These are phyloP conservation scores for Brevipalpus yothersi DNA, from an alignment of 1,140 invertebrate species.

Conservation along the genomic window DNA sequence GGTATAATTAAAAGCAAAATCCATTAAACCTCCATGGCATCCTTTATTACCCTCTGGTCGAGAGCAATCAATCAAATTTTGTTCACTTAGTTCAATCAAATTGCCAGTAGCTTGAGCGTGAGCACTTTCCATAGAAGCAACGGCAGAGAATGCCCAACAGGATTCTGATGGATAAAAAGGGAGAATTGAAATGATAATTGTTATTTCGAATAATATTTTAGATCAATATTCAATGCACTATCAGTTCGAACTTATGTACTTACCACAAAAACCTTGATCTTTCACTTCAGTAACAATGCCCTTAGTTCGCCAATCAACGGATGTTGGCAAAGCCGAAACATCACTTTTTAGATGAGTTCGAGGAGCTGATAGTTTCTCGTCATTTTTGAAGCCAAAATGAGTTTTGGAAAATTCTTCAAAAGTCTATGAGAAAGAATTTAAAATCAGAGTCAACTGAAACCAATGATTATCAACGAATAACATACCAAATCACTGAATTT, in stretches of 20 bases:
- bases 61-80: conserved; percentile 75
- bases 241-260: not conserved
- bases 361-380: not conserved
- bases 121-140: conserved; percentile 33
- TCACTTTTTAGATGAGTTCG: not conserved
- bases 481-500: not conserved
- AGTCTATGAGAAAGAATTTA: not conserved
- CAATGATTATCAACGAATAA: not conserved
- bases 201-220: too few species aligned
- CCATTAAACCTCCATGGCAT: conserved; percentile 85
- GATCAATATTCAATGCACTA: not conserved
- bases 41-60: conserved; percentile 71
- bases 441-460: not conserved
- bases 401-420: not conserved
- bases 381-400: not conserved
- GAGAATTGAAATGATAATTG: conserved; percentile 8
- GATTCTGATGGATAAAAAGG: conserved; percentile 28
- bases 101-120: conserved; percentile 58
- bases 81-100: conserved; percentile 41
- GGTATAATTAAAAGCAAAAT: conserved; percentile 37
- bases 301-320: conserved; percentile 60
- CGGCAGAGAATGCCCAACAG: conserved; percentile 25
- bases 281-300: conserved; percentile 76
- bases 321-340: conserved; percentile 28
- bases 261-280: conserved; percentile 41